phyloP scores from a whole-genome alignment of 92 coral and sea anemone species.

The Epizoanthus ramosus region DNA sequence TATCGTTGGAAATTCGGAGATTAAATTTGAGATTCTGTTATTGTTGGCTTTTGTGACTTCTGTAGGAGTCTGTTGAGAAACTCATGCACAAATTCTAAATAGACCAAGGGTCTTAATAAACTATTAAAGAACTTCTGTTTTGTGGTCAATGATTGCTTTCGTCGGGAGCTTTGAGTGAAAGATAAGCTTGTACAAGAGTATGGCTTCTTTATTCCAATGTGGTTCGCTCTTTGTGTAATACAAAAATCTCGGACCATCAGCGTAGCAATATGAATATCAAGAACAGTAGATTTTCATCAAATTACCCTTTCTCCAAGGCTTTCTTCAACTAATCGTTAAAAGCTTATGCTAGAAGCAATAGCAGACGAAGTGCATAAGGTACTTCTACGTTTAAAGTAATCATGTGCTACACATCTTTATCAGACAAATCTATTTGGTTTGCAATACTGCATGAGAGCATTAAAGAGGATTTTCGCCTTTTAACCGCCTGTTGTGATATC shows the following conservation, averaged over 20 bases:
- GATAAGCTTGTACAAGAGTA: neutral
- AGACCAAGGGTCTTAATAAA: slow-evolving; percentile 27
- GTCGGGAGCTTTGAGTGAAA: slow-evolving; percentile 17
- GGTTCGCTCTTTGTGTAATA: no score
- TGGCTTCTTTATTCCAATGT: no score
- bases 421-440: slow-evolving; percentile 23
- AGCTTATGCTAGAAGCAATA: neutral
- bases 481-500: slow-evolving; percentile 38
- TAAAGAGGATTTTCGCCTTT: slow-evolving; percentile 18
- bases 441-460: slow-evolving; percentile 16
- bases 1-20: no score
- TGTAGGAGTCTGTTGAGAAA: neutral
- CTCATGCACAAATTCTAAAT: neutral
- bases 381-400: slow-evolving; percentile 2
- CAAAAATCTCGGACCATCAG: no score
- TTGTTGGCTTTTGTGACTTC: no score
- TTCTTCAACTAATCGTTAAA: neutral
- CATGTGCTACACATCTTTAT: neutral
- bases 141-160: slow-evolving; percentile 26
- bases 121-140: slow-evolving; percentile 33
- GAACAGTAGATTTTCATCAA: no score
- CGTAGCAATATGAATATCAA: no score
- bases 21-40: no score
- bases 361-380: slow-evolving; percentile 23
- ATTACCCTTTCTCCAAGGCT: no score